Evolutionary conservation across 2,888 invertebrate genomes (phyloP).

Genomic region (Heliconius aoede): DNA sequence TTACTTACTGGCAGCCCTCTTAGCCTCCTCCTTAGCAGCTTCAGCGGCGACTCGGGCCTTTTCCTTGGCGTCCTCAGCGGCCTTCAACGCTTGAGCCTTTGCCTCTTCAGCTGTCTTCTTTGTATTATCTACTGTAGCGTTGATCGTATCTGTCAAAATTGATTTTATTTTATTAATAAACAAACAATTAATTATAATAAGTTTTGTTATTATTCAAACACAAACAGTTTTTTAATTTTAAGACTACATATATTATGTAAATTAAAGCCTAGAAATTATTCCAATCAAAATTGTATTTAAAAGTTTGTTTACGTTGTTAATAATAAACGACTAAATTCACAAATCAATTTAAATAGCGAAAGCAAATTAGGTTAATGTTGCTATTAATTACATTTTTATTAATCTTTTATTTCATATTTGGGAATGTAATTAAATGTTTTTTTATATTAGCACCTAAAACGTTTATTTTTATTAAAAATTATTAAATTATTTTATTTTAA

Average conservation of each 20-base stretch:
- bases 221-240: background rate
- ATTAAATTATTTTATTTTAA: too few species aligned
- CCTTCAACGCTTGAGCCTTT: conserved; percentile 71
- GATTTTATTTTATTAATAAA: conserved; percentile 7
- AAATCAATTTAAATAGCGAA: background rate
- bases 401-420: background rate
- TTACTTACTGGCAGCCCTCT: conserved; percentile 72
- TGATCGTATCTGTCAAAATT: conserved; percentile 67
- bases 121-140: conserved; percentile 71
- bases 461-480: too few species aligned
- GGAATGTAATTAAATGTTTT: background rate
- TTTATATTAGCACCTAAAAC: background rate
- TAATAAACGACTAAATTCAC: background rate
- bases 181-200: background rate
- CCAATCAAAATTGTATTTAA: background rate
- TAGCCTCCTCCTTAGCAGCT: conserved; percentile 72
- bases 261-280: background rate
- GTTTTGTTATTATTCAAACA: background rate
- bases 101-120: conserved; percentile 79
- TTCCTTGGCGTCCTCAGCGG: conserved; percentile 70
- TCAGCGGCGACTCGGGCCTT: conserved; percentile 58
- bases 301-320: background rate
- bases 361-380: conserved; percentile 5
- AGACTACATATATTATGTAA: too few species aligned
- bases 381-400: background rate